Conservation (phyloP, 2,113 vertebrate species). For the Larimichthys polyactis region DNA sequence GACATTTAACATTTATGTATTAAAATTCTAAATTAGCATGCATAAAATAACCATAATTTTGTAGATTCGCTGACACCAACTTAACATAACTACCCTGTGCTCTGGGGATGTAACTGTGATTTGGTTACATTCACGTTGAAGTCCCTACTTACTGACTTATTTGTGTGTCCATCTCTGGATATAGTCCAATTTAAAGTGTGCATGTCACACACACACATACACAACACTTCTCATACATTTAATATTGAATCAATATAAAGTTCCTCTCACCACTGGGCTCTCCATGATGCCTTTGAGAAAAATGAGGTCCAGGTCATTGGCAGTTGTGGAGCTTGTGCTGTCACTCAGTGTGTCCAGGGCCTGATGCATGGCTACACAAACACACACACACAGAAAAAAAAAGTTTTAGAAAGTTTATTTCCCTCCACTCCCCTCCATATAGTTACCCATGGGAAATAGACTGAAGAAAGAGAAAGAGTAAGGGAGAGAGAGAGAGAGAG, state of each 20-base stretch:
- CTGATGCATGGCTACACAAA: constrained; percentile 90
- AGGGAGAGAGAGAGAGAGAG: neutral
- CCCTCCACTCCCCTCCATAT: neutral
- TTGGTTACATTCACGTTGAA: neutral
- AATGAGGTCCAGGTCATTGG: constrained; percentile 93
- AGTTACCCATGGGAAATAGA: constrained; percentile 41
- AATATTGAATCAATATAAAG: constrained; percentile 73
- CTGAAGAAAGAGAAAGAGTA: constrained; percentile 13
- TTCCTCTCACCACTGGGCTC: constrained; percentile 90
- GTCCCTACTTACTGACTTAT: neutral
- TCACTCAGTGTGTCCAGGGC: constrained; percentile 93
- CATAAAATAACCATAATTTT: neutral
- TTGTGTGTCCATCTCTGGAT: neutral
- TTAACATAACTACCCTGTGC: neutral
- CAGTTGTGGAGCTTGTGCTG: constrained; percentile 90
- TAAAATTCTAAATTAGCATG: neutral
- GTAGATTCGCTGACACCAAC: neutral
- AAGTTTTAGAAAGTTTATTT: constrained; percentile 30
- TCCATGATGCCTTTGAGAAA: constrained; percentile 98
- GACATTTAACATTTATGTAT: neutral
- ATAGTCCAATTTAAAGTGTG: neutral
- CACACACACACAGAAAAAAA: constrained; percentile 28
- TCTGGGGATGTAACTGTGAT: neutral
- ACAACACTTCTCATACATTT: neutral
- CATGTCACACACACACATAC: neutral